A percentile compares a stretch with the other conserved stretches of the same genome.
phyloP scores from a whole-genome alignment of 2,888 invertebrate genomes.

The Anagyrus pseudococci region DNA sequence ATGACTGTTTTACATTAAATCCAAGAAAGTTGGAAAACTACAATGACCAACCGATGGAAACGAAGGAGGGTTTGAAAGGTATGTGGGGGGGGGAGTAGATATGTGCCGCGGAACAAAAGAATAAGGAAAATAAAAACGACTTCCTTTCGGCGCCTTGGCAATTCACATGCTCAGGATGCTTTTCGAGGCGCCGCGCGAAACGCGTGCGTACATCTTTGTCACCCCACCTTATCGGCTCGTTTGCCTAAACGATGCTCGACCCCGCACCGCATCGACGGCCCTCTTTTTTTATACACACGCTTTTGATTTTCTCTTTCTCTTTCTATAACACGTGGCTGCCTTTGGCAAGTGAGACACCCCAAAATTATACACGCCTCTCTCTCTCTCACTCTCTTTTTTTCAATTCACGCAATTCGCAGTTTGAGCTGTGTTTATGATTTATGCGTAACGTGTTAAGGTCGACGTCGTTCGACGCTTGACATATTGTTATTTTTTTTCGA shows the following conservation, averaged over 20 bases:
- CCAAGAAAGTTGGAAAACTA: background rate
- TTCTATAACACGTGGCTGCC: background rate
- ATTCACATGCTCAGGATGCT: conserved; percentile 30
- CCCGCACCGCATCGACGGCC: conserved; percentile 43
- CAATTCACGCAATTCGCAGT: no score
- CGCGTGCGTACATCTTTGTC: conserved; percentile 25
- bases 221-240: background rate
- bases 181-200: conserved; percentile 33
- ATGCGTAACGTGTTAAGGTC: no score
- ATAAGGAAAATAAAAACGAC: conserved; percentile 27
- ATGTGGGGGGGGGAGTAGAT: background rate
- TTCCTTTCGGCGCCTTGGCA: conserved; percentile 39
- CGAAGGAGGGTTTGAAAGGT: background rate
- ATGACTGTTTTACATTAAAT: no score
- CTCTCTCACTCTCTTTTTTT: no score
- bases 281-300: conserved; percentile 6
- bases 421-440: no score
- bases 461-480: no score
- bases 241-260: no score
- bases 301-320: background rate
- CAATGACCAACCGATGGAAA: background rate
- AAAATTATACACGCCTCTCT: no score
- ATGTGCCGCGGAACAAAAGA: background rate
- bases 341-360: no score
- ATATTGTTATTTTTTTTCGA: no score